Conservation (phyloP, 2,888 invertebrate genomes). For the Meteorus cinctellus region DNA sequence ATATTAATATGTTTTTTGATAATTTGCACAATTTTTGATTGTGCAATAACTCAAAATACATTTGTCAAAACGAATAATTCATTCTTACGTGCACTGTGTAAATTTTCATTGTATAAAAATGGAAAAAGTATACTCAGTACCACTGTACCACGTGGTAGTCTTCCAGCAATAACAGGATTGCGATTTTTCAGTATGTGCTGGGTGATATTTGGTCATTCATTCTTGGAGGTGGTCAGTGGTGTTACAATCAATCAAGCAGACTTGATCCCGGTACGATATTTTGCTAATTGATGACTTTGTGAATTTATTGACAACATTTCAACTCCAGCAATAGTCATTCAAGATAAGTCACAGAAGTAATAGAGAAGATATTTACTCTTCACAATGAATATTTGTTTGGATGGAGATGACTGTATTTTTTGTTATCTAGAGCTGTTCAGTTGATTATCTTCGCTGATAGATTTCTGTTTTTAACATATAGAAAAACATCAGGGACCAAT, state of each 20-base stretch:
- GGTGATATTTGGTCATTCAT: slow-evolving; percentile 74
- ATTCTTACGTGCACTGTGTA: slow-evolving; percentile 49
- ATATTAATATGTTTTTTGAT: slow-evolving; percentile 54
- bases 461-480: no score
- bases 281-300: no score
- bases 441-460: no score
- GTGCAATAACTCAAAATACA: slow-evolving; percentile 10
- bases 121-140: slow-evolving; percentile 67
- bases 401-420: no score
- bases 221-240: slow-evolving; percentile 64
- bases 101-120: slow-evolving; percentile 72
- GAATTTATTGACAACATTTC: no score
- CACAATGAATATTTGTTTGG: no score
- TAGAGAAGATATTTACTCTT: no score
- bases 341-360: no score
- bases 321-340: no score
- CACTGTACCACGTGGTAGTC: slow-evolving; percentile 55
- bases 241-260: slow-evolving; percentile 68
- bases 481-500: no score
- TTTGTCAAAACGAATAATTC: background rate
- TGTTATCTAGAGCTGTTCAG: no score
- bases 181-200: slow-evolving; percentile 74
- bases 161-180: slow-evolving; percentile 74
- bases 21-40: slow-evolving; percentile 56
- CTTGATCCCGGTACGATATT: slow-evolving; percentile 66